phyloP scores from a whole-genome alignment of 2,113 vertebrate species.

The Oplegnathus fasciatus region DNA sequence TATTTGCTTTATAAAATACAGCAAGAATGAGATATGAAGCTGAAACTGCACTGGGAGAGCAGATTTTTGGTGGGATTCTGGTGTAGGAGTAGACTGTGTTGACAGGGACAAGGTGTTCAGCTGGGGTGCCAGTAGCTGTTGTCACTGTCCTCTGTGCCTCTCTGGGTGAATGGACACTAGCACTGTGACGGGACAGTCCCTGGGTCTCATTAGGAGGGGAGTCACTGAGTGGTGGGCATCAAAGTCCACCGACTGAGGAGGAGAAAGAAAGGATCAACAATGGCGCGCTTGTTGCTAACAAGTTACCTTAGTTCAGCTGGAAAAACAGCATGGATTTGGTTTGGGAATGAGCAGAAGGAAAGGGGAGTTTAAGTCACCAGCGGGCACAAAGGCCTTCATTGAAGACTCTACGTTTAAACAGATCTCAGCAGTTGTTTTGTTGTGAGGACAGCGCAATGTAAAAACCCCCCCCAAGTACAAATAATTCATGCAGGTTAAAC shows the following conservation, averaged over 20 bases:
- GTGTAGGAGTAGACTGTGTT: neutral
- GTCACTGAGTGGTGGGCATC: conserved; percentile 29
- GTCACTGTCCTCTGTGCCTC: conserved; percentile 4
- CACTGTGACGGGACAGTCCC: neutral
- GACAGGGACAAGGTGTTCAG: neutral
- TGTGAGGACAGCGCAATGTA: neutral
- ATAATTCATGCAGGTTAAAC: neutral
- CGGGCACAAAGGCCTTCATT: conserved; percentile 12
- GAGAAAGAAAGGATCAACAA: conserved; percentile 58
- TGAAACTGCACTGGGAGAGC: neutral
- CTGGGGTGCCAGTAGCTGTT: neutral
- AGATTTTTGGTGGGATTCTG: neutral
- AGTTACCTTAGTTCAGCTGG: conserved; percentile 49
- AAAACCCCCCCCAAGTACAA: neutral
- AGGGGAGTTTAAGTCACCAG: neutral
- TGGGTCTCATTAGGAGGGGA: conserved; percentile 29
- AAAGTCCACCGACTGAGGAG: conserved; percentile 23
- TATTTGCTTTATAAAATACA: neutral
- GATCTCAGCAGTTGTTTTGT: neutral
- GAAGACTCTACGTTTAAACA: neutral
- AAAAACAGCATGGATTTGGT: conserved; percentile 45
- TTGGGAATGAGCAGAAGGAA: conserved; percentile 25
- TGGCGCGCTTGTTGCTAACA: conserved; percentile 71
- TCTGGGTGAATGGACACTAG: conserved; percentile 19
- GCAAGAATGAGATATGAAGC: neutral